phyloP scores from a whole-genome alignment of 2,113 vertebrate genomes.

The Archilochus colubris region DNA sequence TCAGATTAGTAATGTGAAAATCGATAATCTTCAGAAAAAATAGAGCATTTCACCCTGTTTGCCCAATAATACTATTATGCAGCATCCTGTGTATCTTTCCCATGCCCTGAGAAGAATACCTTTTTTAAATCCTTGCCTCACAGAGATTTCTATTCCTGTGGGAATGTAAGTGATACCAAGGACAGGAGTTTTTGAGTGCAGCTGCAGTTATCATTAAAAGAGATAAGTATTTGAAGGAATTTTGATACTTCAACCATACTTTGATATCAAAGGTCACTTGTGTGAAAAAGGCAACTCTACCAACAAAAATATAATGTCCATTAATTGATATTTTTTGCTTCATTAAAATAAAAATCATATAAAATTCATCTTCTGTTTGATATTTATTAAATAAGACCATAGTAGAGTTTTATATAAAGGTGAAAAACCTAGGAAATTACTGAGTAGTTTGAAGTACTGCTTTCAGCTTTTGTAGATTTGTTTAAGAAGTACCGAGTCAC shows the following conservation, averaged over 20 bases:
- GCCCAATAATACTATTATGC: neutral
- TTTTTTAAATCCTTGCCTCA: neutral
- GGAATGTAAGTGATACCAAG: neutral
- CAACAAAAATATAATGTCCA: neutral
- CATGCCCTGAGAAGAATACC: neutral
- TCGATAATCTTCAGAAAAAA: neutral
- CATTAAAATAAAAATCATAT: neutral
- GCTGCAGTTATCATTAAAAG: slow-evolving; percentile 15
- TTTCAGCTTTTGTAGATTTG: neutral
- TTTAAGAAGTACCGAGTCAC: neutral
- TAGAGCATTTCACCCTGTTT: neutral
- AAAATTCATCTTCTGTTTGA: neutral
- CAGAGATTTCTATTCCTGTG: slow-evolving; percentile 32
- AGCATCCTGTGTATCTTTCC: neutral
- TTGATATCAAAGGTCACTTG: neutral
- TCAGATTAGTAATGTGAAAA: neutral
- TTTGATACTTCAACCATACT: slow-evolving; percentile 13
- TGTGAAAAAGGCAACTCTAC: neutral
- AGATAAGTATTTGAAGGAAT: slow-evolving; percentile 22
- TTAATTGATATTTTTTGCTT: neutral
- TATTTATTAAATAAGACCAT: neutral
- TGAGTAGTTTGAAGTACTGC: neutral
- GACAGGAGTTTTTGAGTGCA: neutral
- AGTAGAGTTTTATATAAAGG: neutral
- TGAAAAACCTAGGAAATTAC: neutral